phyloP scores from a whole-genome alignment of 2,797 vertebrate species.

The Manis crassicaudata region DNA sequence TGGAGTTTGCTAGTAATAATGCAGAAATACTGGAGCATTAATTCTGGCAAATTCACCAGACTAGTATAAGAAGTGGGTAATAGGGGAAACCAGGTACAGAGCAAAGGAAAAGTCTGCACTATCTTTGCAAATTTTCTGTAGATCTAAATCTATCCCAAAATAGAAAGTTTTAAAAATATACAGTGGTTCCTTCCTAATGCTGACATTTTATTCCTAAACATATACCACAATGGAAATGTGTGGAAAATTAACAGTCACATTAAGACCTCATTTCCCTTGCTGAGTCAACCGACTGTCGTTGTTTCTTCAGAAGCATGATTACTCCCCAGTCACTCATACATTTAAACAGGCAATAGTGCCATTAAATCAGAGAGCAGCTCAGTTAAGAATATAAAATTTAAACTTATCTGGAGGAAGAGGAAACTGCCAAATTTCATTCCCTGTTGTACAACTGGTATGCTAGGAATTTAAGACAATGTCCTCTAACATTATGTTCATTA shows the following conservation, averaged over 20 bases:
- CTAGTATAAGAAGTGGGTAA: neutral
- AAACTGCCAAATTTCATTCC: constrained; percentile 66
- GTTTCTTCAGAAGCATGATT: constrained; percentile 81
- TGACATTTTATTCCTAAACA: constrained; percentile 44
- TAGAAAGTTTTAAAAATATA: constrained; percentile 11
- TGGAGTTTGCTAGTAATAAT: neutral
- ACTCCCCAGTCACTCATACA: constrained; percentile 80
- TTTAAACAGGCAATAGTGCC: constrained; percentile 83
- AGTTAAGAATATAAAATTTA: constrained; percentile 76
- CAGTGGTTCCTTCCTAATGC: neutral
- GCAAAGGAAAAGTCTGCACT: neutral
- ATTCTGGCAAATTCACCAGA: neutral
- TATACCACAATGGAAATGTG: constrained; percentile 56
- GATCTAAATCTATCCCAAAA: constrained; percentile 15
- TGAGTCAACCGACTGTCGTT: constrained; percentile 79
- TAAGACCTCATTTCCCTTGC: constrained; percentile 81
- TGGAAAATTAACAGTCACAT: constrained; percentile 82
- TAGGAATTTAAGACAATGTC: constrained; percentile 51
- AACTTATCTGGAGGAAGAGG: constrained; percentile 73
- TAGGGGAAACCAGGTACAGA: neutral
- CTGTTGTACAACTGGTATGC: neutral
- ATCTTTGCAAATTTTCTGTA: neutral
- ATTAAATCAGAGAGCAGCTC: constrained; percentile 77
- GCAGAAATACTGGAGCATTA: neutral
- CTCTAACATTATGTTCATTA: constrained; percentile 1